Percentiles rank a stretch among this genome's conserved stretches.
phyloP scores from a whole-genome alignment of 2,113 vertebrate species.

The Rhabdornis inornatus region DNA sequence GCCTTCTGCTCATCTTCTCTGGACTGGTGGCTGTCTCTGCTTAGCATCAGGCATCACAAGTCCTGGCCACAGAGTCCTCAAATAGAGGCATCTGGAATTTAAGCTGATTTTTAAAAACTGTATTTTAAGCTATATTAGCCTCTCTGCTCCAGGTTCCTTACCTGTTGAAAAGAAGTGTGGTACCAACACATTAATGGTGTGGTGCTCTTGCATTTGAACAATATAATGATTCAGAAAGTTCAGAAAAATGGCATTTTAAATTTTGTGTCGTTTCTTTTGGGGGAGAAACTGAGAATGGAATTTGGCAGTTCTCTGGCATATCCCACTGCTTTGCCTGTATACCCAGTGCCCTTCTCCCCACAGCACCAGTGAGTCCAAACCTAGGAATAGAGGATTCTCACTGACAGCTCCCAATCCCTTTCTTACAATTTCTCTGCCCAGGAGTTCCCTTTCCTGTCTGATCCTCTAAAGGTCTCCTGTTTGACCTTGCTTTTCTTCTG shows the following conservation, averaged over 20 bases:
- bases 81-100: background rate
- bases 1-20: background rate
- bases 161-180: background rate
- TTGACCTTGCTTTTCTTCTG: background rate
- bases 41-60: background rate
- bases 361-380: background rate
- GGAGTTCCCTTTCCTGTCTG: background rate
- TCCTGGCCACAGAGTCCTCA: background rate
- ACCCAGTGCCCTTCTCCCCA: background rate
- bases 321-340: background rate
- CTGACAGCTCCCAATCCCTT: background rate
- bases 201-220: background rate
- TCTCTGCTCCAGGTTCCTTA: background rate
- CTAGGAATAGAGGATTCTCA: background rate
- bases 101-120: background rate
- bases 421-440: background rate
- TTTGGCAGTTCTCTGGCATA: background rate
- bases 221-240: background rate
- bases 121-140: background rate
- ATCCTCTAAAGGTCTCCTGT: background rate
- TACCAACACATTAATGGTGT: background rate
- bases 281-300: background rate
- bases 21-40: fast-evolving
- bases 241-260: background rate
- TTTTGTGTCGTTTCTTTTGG: background rate